These are phyloP conservation scores for Ectemnius cavifrons DNA, from an alignment of 2,888 invertebrate species.

Conservation along the genomic window DNA sequence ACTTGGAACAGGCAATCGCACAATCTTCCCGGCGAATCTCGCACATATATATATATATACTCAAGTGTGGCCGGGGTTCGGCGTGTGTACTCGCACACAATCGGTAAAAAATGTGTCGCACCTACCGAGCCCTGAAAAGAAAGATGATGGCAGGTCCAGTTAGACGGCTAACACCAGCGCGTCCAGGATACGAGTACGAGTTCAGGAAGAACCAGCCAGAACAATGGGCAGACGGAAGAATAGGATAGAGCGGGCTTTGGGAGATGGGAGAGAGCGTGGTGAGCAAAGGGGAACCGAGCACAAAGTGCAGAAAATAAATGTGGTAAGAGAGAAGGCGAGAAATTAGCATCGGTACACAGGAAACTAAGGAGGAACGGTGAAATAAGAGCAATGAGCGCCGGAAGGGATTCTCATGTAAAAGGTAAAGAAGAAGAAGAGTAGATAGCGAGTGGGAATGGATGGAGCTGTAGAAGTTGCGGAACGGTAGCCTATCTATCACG, in stretches of 20 bases:
- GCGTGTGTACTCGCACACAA: conserved; percentile 41
- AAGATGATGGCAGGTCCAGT: conserved; percentile 14
- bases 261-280: conserved; percentile 2
- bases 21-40: conserved; percentile 61
- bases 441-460: conserved; percentile 23
- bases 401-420: conserved; percentile 28
- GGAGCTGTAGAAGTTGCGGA: conserved; percentile 57
- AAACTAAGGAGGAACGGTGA: background rate
- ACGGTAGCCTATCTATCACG: conserved; percentile 69
- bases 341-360: background rate
- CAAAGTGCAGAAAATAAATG: background rate
- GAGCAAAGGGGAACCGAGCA: background rate
- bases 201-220: background rate
- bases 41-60: conserved; percentile 23
- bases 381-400: conserved; percentile 13
- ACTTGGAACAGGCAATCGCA: conserved; percentile 54
- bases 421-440: conserved; percentile 42
- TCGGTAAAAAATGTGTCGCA: conserved; percentile 1
- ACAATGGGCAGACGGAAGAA: conserved; percentile 5
- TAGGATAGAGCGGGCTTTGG: background rate
- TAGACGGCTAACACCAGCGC: background rate
- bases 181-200: background rate
- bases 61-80: conserved; percentile 51
- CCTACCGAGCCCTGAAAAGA: conserved; percentile 1
- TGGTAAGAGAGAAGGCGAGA: background rate